phyloP scores from a whole-genome alignment of 1,140 invertebrate genomes.

The Zaprionus capensis region DNA sequence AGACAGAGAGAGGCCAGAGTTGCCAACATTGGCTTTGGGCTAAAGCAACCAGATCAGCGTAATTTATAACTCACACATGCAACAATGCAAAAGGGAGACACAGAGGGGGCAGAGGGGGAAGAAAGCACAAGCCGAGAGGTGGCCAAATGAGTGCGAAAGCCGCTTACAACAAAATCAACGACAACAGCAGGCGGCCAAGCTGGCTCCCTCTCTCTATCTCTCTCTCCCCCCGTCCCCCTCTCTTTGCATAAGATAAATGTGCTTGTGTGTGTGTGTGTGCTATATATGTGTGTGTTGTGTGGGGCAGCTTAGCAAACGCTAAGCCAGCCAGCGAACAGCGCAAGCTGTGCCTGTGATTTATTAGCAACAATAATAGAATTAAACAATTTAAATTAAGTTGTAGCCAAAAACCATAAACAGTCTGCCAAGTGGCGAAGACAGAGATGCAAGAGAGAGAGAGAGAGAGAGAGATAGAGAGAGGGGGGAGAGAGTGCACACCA shows the following conservation, averaged over 20 bases:
- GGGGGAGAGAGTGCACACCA: conserved; percentile 28
- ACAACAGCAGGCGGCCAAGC: conserved; percentile 42
- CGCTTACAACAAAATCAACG: conserved; percentile 67
- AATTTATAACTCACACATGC: conserved; percentile 63
- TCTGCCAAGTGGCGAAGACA: conserved; percentile 47
- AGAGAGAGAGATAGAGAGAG: not conserved
- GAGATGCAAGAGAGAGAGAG: conserved; percentile 6
- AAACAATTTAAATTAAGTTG: conserved; percentile 84
- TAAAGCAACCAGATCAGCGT: conserved; percentile 60
- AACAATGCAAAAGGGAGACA: conserved; percentile 31
- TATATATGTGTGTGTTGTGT: conserved; percentile 37
- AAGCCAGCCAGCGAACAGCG: conserved; percentile 71
- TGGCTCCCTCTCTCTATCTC: not conserved
- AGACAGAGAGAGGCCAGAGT: conserved; percentile 20
- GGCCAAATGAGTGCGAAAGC: conserved; percentile 55
- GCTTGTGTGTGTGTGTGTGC: conserved; percentile 28
- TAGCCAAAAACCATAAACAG: conserved; percentile 82
- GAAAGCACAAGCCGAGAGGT: not conserved
- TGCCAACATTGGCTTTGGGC: conserved; percentile 27
- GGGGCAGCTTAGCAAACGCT: conserved; percentile 71
- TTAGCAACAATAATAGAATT: conserved; percentile 84
- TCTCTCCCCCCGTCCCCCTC: not conserved
- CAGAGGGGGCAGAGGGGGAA: not conserved
- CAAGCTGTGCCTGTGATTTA: conserved; percentile 83
- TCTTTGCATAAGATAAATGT: conserved; percentile 61